Conservation (phyloP, 1,140 invertebrate species). For the Ceratina japonica region DNA sequence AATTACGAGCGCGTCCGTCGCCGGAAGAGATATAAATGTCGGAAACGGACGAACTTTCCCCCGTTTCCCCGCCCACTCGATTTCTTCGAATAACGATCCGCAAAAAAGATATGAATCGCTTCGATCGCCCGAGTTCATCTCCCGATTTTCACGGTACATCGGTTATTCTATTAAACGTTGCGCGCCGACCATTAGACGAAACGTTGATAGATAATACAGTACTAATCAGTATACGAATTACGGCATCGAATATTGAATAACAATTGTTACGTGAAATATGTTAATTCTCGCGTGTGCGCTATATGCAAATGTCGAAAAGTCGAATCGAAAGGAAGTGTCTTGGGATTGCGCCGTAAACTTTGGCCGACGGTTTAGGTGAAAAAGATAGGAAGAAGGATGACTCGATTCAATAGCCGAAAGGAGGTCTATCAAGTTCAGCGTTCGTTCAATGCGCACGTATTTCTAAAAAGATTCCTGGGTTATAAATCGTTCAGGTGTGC, state of each 20-base stretch:
- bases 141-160: constrained; percentile 1
- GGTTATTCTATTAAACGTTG: not conserved
- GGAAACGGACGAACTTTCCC: constrained; percentile 12
- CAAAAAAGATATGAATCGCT: constrained; percentile 15
- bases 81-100: constrained; percentile 25
- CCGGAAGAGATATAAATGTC: constrained; percentile 41
- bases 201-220: too few species aligned
- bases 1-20: constrained; percentile 32
- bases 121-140: not conserved
- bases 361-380: not conserved
- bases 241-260: too few species aligned
- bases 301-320: too few species aligned
- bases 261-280: too few species aligned
- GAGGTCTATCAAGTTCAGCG: not conserved
- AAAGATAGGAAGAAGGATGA: not conserved
- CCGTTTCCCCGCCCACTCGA: not conserved
- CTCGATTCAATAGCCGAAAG: not conserved
- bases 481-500: not conserved
- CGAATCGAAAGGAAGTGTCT: too few species aligned
- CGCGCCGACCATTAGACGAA: too few species aligned
- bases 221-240: too few species aligned
- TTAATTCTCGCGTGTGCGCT: too few species aligned
- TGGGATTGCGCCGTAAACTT: too few species aligned
- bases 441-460: not conserved
- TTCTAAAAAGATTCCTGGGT: not conserved